These are phyloP conservation scores for Acleris holmiana DNA, from an alignment of 2,888 invertebrate genomes.

Conservation along the genomic window DNA sequence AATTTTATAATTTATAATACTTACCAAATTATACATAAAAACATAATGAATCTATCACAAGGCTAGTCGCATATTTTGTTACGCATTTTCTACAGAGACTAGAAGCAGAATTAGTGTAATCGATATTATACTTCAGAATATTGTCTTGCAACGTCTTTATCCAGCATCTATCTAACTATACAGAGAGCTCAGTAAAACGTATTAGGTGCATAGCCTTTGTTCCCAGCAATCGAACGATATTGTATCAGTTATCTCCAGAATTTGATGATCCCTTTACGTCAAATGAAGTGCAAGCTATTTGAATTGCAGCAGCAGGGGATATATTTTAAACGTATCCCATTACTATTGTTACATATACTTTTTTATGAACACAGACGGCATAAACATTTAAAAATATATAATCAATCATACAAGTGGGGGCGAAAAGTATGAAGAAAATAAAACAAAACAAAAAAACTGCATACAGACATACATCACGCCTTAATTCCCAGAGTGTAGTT, in stretches of 20 bases:
- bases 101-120: background rate
- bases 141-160: background rate
- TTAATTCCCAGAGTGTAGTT: too few species aligned
- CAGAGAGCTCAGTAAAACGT: constrained; percentile 2
- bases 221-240: background rate
- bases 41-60: too few species aligned
- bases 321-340: background rate
- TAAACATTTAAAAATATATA: too few species aligned
- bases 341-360: background rate
- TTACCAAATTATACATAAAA: too few species aligned
- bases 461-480: too few species aligned
- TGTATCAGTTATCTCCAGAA: constrained; percentile 8
- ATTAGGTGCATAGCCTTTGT: constrained; percentile 12
- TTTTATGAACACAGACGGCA: too few species aligned
- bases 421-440: too few species aligned
- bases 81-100: background rate
- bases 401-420: too few species aligned
- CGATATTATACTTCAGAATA: background rate
- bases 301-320: background rate
- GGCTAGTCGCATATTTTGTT: too few species aligned
- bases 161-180: background rate
- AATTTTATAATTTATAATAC: too few species aligned
- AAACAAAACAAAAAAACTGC: too few species aligned
- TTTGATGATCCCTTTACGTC: background rate
- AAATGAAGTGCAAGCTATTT: background rate